Evolutionary conservation across 2,888 invertebrate species (phyloP).

Genomic region (Salticus scenicus): DNA sequence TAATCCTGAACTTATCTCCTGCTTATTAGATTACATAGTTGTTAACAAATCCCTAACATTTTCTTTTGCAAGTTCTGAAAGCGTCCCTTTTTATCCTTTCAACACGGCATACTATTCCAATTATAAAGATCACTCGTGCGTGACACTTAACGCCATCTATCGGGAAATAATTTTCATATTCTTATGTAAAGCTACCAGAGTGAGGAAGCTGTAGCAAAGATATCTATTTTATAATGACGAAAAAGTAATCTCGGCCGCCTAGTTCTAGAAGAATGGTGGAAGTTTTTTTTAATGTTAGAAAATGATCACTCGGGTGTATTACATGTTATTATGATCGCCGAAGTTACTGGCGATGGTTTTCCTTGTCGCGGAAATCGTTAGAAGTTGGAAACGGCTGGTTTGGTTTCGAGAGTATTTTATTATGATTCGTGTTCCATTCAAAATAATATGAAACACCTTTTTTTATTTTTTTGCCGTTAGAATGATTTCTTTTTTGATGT

Average conservation of each 20-base stretch:
- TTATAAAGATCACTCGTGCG: not conserved
- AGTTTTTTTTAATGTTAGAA: not conserved
- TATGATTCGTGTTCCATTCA: not conserved
- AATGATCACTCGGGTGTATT: not conserved
- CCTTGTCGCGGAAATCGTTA: not conserved
- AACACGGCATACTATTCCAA: not conserved
- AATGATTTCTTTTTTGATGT: no score
- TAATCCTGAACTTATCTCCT: no score
- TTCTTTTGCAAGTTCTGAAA: not conserved
- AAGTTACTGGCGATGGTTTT: not conserved
- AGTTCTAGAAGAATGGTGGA: slow-evolving; percentile 3
- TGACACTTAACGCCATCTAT: slow-evolving; percentile 14
- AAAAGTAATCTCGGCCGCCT: slow-evolving; percentile 1
- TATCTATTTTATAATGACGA: slow-evolving; percentile 5
- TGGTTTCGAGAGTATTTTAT: slow-evolving; percentile 3
- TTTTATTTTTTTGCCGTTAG: no score
- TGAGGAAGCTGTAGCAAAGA: not conserved
- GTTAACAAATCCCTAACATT: not conserved
- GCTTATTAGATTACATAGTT: not conserved
- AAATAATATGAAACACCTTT: not conserved
- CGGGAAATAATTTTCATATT: slow-evolving; percentile 14
- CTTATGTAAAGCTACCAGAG: slow-evolving; percentile 13
- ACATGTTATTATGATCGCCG: not conserved
- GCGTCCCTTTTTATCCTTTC: not conserved
- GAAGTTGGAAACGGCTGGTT: not conserved